These are phyloP conservation scores for Drosophila algonquin DNA, from an alignment of 2,888 invertebrate genomes.

Conservation along the genomic window DNA sequence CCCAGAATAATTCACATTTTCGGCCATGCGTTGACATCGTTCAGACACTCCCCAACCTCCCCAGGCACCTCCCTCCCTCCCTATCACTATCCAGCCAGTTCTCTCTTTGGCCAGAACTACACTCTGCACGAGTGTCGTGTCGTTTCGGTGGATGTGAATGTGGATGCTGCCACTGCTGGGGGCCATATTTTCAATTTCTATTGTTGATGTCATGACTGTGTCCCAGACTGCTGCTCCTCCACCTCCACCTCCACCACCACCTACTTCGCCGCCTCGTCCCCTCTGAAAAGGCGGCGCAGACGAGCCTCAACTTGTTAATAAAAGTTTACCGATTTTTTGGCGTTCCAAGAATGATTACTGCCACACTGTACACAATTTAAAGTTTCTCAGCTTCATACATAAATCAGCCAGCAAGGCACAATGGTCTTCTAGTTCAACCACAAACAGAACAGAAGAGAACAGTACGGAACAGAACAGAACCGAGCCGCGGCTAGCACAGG, in stretches of 20 bases:
- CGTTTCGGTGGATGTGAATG: constrained; percentile 32
- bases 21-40: constrained; percentile 34
- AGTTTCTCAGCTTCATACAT: constrained; percentile 64
- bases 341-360: constrained; percentile 39
- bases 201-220: constrained; percentile 49
- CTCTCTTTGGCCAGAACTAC: not conserved
- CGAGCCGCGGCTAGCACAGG: not conserved
- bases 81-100: not conserved
- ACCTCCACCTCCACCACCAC: not conserved
- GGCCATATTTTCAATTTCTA: constrained; percentile 67
- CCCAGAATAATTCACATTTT: constrained; percentile 67
- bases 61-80: too few relatives aligned
- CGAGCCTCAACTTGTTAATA: constrained; percentile 70
- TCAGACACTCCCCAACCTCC: constrained; percentile 1
- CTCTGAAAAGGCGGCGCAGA: not conserved
- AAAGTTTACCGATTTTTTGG: constrained; percentile 70
- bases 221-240: constrained; percentile 1
- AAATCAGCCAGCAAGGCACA: constrained; percentile 67
- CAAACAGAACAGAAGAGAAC: not conserved
- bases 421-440: constrained; percentile 44
- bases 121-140: not conserved
- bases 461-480: not conserved
- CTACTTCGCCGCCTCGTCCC: not conserved
- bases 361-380: constrained; percentile 66
- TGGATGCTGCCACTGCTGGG: constrained; percentile 5